Percentiles rank a stretch among this genome's conserved stretches.
These are phyloP conservation scores for Halcyon leucocephala DNA, from an alignment of 2,797 vertebrate genomes.

Conservation along the genomic window DNA sequence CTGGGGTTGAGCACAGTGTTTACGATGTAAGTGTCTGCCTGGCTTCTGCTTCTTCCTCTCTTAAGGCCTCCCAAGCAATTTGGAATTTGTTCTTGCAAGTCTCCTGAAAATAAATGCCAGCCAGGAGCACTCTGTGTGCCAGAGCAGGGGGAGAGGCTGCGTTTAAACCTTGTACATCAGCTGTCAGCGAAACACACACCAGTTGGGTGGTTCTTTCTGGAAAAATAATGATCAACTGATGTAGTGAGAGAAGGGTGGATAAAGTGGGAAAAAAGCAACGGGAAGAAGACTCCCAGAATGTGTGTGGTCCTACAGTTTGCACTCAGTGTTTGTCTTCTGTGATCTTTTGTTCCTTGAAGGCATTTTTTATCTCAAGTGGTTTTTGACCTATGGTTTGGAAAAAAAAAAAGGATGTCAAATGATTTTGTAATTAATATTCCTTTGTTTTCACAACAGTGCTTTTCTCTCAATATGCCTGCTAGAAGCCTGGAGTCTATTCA, in stretches of 20 bases:
- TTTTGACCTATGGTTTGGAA: neutral
- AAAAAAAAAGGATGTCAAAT: neutral
- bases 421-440: neutral
- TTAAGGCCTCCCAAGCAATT: neutral
- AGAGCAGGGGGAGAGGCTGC: neutral
- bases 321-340: neutral
- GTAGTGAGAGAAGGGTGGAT: neutral
- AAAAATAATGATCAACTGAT: neutral
- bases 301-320: neutral
- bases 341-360: neutral
- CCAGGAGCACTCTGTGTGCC: neutral
- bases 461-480: neutral
- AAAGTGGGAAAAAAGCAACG: neutral
- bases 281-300: neutral
- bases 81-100: neutral
- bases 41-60: neutral
- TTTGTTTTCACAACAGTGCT: slow-evolving; percentile 20
- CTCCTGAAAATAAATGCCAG: neutral
- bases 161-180: neutral
- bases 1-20: neutral
- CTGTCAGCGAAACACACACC: neutral
- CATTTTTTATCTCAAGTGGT: neutral
- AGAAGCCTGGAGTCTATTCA: neutral
- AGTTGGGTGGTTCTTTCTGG: neutral
- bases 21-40: neutral